These are phyloP conservation scores for Marisa cornuarietis DNA, from an alignment of 1,140 invertebrate genomes.

Conservation along the genomic window DNA sequence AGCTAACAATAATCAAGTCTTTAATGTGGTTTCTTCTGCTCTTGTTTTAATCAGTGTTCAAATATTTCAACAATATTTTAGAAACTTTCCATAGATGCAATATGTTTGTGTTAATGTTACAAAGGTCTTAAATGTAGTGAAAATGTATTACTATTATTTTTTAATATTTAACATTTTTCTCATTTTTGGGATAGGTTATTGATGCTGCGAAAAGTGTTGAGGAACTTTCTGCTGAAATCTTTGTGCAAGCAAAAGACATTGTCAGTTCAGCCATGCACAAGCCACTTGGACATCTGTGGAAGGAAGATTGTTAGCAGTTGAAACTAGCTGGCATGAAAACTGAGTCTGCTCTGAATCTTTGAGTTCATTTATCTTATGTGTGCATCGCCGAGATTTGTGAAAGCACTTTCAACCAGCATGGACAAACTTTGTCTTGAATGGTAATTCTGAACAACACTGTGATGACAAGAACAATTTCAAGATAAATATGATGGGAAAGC, in stretches of 20 bases:
- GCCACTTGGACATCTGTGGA: slow-evolving; percentile 41
- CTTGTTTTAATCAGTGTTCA: neutral
- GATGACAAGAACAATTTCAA: no score
- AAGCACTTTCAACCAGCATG: no score
- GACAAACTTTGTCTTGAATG: no score
- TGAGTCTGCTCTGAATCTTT: no score
- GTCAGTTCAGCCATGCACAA: slow-evolving; percentile 29
- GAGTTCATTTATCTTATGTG: no score
- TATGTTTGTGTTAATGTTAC: neutral
- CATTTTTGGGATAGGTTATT: slow-evolving; percentile 38
- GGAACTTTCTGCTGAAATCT: slow-evolving; percentile 43
- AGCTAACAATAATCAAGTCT: neutral
- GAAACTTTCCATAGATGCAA: neutral
- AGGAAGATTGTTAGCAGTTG: no score
- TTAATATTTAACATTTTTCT: neutral
- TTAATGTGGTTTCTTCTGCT: neutral
- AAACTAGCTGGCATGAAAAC: no score
- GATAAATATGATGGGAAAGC: no score
- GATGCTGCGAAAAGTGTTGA: slow-evolving; percentile 45
- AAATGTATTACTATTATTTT: neutral
- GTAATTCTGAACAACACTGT: no score
- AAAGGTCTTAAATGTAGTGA: neutral
- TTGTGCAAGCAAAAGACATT: slow-evolving; percentile 26
- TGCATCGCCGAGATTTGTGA: no score
- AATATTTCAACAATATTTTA: neutral